Percentiles rank a stretch among this genome's conserved stretches.
phyloP scores from a whole-genome alignment of 2,888 invertebrate genomes.

The Noctua pronuba region DNA sequence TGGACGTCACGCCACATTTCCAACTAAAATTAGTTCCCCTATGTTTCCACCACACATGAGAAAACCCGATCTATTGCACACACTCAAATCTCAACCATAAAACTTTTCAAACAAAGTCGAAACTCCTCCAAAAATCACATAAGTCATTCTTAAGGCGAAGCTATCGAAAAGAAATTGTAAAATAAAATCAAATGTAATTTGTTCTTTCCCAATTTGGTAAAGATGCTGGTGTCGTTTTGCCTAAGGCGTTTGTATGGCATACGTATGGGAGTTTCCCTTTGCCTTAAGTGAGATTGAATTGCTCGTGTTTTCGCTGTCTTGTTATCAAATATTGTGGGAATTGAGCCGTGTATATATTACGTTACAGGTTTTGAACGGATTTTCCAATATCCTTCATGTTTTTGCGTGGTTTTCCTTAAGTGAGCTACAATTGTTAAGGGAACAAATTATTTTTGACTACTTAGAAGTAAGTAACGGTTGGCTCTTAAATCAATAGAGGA shows the following conservation, averaged over 20 bases:
- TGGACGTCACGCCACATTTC: neutral
- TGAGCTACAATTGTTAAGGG: conserved; percentile 9
- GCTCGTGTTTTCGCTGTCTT: conserved; percentile 69
- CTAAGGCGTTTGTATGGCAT: conserved; percentile 51
- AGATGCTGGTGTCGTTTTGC: conserved; percentile 58
- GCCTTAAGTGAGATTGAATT: conserved; percentile 82
- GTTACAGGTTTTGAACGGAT: conserved; percentile 38
- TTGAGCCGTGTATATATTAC: conserved; percentile 54
- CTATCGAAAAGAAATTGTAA: conserved; percentile 86
- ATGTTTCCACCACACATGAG: conserved; percentile 70
- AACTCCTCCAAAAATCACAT: conserved; percentile 40
- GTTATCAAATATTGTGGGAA: conserved; percentile 63
- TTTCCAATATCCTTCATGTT: conserved; percentile 3
- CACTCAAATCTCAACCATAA: conserved; percentile 14
- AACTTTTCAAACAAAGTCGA: neutral
- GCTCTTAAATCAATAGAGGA: neutral
- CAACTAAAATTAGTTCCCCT: conserved; percentile 54
- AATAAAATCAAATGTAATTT: conserved; percentile 89
- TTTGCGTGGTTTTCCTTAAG: conserved; percentile 28
- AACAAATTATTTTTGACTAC: neutral
- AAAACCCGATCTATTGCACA: conserved; percentile 26
- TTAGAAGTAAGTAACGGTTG: no score
- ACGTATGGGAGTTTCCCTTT: conserved; percentile 64
- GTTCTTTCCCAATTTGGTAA: conserved; percentile 83
- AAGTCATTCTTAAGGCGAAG: conserved; percentile 63